Evolutionary conservation across 1,140 invertebrate species (phyloP).

Genomic region (Leptinotarsa undecemlineata): DNA sequence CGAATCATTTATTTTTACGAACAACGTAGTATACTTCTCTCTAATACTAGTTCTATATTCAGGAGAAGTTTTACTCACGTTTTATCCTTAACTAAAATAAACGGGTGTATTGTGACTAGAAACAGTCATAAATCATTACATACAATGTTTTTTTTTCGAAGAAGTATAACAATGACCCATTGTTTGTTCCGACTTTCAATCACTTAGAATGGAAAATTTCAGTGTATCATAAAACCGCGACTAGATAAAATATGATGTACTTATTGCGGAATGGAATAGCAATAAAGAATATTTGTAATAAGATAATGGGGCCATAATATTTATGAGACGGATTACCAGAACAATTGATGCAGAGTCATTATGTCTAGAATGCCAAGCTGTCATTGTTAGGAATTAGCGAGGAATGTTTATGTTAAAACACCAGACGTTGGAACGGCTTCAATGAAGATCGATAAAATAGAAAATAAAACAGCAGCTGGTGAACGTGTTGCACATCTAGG

Average conservation of each 20-base stretch:
- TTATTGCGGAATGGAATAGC: background rate
- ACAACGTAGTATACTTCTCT: too few species aligned
- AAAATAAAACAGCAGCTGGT: too few species aligned
- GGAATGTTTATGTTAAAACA: too few species aligned
- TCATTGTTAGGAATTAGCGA: background rate
- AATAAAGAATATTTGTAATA: background rate
- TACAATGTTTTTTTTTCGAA: background rate
- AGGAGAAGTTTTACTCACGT: too few species aligned
- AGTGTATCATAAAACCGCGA: background rate
- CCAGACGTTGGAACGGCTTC: too few species aligned
- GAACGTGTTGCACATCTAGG: too few species aligned
- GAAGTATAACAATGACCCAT: background rate
- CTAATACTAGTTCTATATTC: too few species aligned
- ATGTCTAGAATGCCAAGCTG: slow-evolving; percentile 3
- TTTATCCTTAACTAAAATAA: too few species aligned
- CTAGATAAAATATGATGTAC: background rate
- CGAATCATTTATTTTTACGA: too few species aligned
- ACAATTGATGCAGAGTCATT: background rate
- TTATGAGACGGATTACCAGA: background rate
- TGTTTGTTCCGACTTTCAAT: background rate
- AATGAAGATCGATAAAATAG: too few species aligned
- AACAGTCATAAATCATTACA: too few species aligned
- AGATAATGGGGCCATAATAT: background rate
- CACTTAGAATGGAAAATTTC: background rate
- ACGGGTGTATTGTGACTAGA: too few species aligned